A percentile compares a stretch with the other conserved stretches of the same genome.
phyloP scores from a whole-genome alignment of 2,888 invertebrate species.

The Andrena praecox region DNA sequence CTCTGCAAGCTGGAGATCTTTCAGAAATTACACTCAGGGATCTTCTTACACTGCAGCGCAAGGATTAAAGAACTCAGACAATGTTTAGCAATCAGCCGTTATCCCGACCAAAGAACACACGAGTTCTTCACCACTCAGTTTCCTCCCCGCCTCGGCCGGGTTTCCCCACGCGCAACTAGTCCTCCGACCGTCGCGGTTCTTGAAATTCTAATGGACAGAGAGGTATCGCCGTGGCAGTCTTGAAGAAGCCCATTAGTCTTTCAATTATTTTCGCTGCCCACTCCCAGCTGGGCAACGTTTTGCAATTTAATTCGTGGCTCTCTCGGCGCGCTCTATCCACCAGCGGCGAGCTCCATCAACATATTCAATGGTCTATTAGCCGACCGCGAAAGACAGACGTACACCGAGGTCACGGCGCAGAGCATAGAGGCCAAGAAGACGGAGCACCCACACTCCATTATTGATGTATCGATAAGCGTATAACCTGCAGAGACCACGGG shows the following conservation, averaged over 20 bases:
- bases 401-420: conserved; percentile 55
- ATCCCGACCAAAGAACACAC: not conserved
- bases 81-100: not conserved
- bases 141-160: not conserved
- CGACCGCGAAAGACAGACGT: conserved; percentile 47
- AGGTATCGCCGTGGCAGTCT: conserved; percentile 13
- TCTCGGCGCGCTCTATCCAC: conserved; percentile 49
- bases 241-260: conserved; percentile 57
- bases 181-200: conserved; percentile 9
- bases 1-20: no score
- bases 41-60: no score
- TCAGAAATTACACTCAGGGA: no score
- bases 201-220: conserved; percentile 30
- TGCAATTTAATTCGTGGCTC: conserved; percentile 69
- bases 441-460: conserved; percentile 63
- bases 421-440: conserved; percentile 50
- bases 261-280: conserved; percentile 67
- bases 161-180: conserved; percentile 6
- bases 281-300: conserved; percentile 53
- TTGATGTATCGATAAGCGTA: conserved; percentile 66
- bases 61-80: no score
- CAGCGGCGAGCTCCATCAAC: conserved; percentile 68
- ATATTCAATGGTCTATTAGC: conserved; percentile 75
- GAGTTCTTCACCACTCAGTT: not conserved
- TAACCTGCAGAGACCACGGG: conserved; percentile 61